phyloP scores from a whole-genome alignment of 2,113 vertebrate species.

The Motacilla alba region DNA sequence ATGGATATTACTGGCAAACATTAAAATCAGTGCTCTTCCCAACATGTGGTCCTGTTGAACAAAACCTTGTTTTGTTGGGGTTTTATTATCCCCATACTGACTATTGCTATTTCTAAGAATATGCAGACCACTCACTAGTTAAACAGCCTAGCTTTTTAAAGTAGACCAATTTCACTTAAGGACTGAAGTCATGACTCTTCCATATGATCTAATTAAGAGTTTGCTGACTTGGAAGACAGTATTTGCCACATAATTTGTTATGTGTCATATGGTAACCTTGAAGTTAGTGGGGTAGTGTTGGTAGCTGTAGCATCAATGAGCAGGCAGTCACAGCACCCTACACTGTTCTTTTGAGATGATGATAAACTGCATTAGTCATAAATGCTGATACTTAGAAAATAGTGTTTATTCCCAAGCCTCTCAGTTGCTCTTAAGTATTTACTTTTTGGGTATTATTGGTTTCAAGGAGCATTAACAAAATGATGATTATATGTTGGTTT shows the following conservation, averaged over 20 bases:
- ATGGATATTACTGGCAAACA: neutral
- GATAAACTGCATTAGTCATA: neutral
- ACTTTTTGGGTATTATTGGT: neutral
- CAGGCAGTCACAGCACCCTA: neutral
- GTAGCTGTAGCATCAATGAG: neutral
- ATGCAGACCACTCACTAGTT: neutral
- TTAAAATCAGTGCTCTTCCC: neutral
- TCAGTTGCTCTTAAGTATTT: constrained; percentile 18
- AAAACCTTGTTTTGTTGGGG: neutral
- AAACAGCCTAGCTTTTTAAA: neutral
- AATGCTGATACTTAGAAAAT: neutral
- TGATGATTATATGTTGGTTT: neutral
- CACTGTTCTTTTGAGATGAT: neutral
- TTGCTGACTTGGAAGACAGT: neutral
- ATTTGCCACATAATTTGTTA: neutral
- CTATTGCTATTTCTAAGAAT: neutral
- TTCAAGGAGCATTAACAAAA: constrained; percentile 9
- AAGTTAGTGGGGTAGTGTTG: neutral
- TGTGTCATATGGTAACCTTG: neutral
- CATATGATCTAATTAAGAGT: neutral
- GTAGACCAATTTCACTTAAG: neutral
- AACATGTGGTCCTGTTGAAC: neutral
- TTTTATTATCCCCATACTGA: neutral
- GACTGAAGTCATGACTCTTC: neutral
- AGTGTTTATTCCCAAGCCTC: neutral